Percentiles rank a stretch among this genome's conserved stretches.
phyloP scores from a whole-genome alignment of 2,797 vertebrate genomes.

The Eospalax fontanierii region DNA sequence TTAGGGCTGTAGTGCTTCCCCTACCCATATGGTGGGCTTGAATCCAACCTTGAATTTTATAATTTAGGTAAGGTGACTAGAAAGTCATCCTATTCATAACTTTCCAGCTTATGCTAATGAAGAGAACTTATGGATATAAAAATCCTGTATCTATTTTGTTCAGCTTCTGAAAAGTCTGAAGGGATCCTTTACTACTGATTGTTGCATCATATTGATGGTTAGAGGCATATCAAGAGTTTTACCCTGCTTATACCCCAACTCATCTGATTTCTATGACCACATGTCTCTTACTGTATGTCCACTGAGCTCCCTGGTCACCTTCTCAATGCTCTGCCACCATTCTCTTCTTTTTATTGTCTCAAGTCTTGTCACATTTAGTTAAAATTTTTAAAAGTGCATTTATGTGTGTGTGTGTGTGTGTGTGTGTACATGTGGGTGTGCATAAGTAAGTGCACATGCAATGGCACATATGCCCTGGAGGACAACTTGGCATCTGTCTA shows the following conservation, averaged over 20 bases:
- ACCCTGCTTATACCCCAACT: neutral
- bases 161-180: slow-evolving; percentile 13
- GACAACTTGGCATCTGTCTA: too few relatives aligned
- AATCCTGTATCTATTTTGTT: slow-evolving; percentile 50
- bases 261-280: neutral
- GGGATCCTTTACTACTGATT: neutral
- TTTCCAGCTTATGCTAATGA: slow-evolving; percentile 79
- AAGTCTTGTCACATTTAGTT: neutral
- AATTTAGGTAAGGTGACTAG: slow-evolving; percentile 77
- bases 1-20: slow-evolving; percentile 76
- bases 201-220: slow-evolving; percentile 8
- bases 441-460: too few relatives aligned
- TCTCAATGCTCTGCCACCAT: neutral
- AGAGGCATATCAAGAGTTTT: neutral
- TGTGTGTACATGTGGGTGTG: neutral
- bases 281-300: neutral
- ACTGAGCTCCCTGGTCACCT: neutral
- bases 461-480: too few relatives aligned
- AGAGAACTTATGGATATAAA: slow-evolving; percentile 53
- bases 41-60: slow-evolving; percentile 75
- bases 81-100: slow-evolving; percentile 80
- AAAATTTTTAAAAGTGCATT: neutral
- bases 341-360: neutral
- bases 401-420: neutral
- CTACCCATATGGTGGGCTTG: slow-evolving; percentile 80